phyloP scores from a whole-genome alignment of 2,797 vertebrate genomes.

The Zenarchopterus dispar region DNA sequence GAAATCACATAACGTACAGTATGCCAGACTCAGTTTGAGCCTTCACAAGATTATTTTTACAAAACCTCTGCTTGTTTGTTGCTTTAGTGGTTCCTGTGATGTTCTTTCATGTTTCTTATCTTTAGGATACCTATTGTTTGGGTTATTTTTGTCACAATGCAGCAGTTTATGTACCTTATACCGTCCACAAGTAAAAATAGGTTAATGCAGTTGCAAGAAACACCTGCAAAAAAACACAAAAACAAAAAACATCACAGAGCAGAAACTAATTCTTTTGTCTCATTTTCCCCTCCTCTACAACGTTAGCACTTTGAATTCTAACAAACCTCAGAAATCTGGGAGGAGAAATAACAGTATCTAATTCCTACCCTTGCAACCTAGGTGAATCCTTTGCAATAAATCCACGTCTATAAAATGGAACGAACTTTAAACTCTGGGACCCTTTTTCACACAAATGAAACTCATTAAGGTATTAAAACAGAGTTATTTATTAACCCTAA shows the following conservation, averaged over 20 bases:
- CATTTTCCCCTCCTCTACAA: slow-evolving; percentile 4
- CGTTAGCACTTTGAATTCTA: background rate
- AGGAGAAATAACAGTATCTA: background rate
- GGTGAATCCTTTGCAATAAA: background rate
- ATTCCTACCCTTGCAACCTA: slow-evolving; percentile 5
- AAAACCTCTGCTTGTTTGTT: background rate
- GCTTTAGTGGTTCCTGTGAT: background rate
- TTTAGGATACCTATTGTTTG: background rate
- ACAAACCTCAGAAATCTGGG: background rate
- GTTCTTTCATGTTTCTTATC: background rate
- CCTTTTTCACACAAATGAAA: slow-evolving; percentile 28
- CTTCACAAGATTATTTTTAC: background rate
- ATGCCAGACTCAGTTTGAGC: background rate
- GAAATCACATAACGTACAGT: background rate
- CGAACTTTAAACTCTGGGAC: slow-evolving; percentile 40
- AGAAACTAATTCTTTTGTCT: slow-evolving; percentile 10
- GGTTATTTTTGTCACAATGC: slow-evolving; percentile 9
- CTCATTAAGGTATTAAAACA: slow-evolving; percentile 44
- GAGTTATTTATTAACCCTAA: slow-evolving; percentile 66
- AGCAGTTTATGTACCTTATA: background rate
- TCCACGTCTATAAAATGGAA: slow-evolving; percentile 7
- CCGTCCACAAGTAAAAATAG: slow-evolving; percentile 6
- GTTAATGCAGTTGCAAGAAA: slow-evolving; percentile 1
- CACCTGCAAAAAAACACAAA: slow-evolving; percentile 29
- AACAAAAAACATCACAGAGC: slow-evolving; percentile 16